Base-by-base conservation (phyloP, 2,888 invertebrate species). In the Drosophila anomelani region DNA sequence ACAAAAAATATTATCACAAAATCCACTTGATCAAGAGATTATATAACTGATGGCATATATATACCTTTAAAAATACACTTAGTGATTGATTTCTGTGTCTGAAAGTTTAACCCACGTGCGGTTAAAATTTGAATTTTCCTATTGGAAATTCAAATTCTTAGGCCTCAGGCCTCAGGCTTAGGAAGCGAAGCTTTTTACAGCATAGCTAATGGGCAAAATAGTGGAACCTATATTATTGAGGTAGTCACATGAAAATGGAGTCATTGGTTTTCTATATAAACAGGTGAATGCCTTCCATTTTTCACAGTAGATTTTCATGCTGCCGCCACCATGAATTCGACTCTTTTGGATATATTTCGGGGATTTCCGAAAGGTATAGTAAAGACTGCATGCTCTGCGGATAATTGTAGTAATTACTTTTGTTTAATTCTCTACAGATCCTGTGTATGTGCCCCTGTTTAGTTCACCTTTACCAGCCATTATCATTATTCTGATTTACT, bases 401-500 rank as follows among this genome's bases (percentile, higher is more conserved):
- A 4, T 1, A 1, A 2, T 8, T 49, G 1, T 13, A 4, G 0
- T 13, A 10, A 20, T n/a, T 39, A 12, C 4, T n/a, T 38, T 12
- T 2, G 0, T 6, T n/a, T 8, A 17, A 20, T 17, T 39, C 5
- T 5, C 17, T 2, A 7, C 13, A 88, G 83, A 84, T 75, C 58
- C 66, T 7, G 23, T 39, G n/a, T 10, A 49, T 0, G 15, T 54
- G 95, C 94, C 94, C 76, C 92, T 96, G 56, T 95, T 96, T 95
- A 94, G 94, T 26, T 95, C 96, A 0, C 96, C 96, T 0, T 93
- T 94, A 0, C 95, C 96, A 0, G 93, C 96, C 0, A 85, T 95
- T 23, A 92, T 94, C 0, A 94, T 96, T 61, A 91, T 95, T 20
- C 93, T 93, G 0, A 89, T 93, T 0, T 97, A 96, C 90, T 91